Base-by-base conservation (phyloP, 2,888 invertebrate species). In the Hypomecis atomaria region DNA sequence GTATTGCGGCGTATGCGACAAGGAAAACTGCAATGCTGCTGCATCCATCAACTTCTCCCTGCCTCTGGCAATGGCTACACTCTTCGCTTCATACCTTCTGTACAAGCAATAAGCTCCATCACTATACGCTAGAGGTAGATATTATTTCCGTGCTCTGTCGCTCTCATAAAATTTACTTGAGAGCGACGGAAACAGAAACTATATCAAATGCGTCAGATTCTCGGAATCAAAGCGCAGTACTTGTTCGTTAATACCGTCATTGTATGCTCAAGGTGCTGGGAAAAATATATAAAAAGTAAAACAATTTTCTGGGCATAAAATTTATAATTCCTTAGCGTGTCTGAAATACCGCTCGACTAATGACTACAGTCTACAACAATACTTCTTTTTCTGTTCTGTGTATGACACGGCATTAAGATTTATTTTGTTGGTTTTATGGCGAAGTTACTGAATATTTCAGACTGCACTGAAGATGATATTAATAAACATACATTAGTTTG, bases 11-110 rank as follows among this genome's bases (percentile, higher is more conserved):
- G 85, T 91, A 47, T 94, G 94, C 76, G 86, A 91, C 75, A 88
- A 86, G 65, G 94, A 94, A 64, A 87, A 82, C 59, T 94, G 94
- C 84, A 94, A 94, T 71, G 87, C 86, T 36, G 90, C 90, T 59
- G 84, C 84, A 8, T 78, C 89, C n/a, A 69, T 86, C 34, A 71
- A 81, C 6, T 79, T 86, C 62, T 90, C 91, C 5, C 67, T 89
- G 58, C 88, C 91, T 9, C 77, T 92, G 6, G 87, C 88, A 8
- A 69, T 83, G 43, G 52, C 88, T 42, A 83, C 89, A 2, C 78
- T 88, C 8, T 44, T 88, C 40, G 82, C 84, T 45, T 81, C 89
- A 5, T 90, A 87, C 74, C 67, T 90, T 10, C 76, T 83, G 71
- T 85, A 80, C 77, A 89, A 90, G 67, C 89, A 90, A 75, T 90